A percentile compares a stretch with the other conserved stretches of the same genome.
phyloP scores from a whole-genome alignment of 1,140 invertebrate species.

The Hycleus cichorii region DNA sequence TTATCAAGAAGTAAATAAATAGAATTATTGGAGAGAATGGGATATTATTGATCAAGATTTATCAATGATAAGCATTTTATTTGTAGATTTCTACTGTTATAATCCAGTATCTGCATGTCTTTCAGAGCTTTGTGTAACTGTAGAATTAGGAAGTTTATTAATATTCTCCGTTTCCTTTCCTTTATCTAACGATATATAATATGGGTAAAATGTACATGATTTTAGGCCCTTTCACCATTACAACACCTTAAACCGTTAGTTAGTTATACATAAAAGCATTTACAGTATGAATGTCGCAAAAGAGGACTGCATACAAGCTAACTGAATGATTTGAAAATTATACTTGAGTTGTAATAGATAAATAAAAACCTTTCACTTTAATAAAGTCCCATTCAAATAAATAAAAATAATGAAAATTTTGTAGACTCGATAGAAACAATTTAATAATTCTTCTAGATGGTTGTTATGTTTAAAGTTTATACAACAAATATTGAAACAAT shows the following conservation, averaged over 20 bases:
- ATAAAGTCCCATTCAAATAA: too few relatives aligned
- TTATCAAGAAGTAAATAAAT: too few relatives aligned
- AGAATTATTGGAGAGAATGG: too few relatives aligned
- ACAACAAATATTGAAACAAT: too few relatives aligned
- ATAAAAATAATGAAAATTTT: too few relatives aligned
- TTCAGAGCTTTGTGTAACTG: conserved; percentile 10
- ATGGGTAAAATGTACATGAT: conserved; percentile 19
- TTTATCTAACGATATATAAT: conserved; percentile 15
- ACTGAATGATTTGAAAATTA: conserved; percentile 10
- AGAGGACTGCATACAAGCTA: conserved; percentile 3
- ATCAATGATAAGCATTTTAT: conserved; percentile 5
- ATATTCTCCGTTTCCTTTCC: conserved; percentile 13
- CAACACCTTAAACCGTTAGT: conserved; percentile 5
- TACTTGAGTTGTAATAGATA: not conserved
- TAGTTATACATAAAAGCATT: not conserved
- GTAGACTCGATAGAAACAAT: too few relatives aligned
- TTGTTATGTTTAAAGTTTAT: too few relatives aligned
- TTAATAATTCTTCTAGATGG: too few relatives aligned
- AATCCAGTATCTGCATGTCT: not conserved
- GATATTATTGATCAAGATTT: not conserved
- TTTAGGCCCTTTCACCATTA: conserved; percentile 9
- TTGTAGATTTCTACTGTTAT: too few relatives aligned
- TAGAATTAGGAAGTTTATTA: conserved; percentile 17
- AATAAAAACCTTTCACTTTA: too few relatives aligned
- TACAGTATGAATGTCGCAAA: not conserved